Evolutionary conservation across 1,140 invertebrate species (phyloP).

Genomic region (Camponotus vicinus): DNA sequence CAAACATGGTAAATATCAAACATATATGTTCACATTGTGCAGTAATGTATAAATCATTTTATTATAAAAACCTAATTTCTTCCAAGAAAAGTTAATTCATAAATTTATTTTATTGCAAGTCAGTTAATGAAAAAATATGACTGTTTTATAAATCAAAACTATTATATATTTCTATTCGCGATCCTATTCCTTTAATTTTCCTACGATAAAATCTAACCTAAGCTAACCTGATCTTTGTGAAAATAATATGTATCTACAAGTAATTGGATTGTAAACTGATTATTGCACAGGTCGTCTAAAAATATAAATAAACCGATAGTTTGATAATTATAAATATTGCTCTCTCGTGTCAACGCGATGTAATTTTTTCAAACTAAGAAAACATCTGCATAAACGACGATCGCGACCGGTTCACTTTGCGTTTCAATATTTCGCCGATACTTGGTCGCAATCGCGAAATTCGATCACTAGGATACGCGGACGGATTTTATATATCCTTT

Average conservation of each 20-base stretch:
- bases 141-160: neutral
- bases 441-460: conserved; percentile 62
- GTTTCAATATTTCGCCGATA: neutral
- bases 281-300: neutral
- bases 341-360: neutral
- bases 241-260: neutral
- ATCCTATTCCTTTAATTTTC: neutral
- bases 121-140: neutral
- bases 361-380: conserved; percentile 27
- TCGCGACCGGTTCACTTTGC: conserved; percentile 21
- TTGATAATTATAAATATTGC: neutral
- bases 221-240: neutral
- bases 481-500: neutral
- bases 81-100: neutral
- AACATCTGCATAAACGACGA: neutral
- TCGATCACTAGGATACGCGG: conserved; percentile 50
- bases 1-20: conserved; percentile 62
- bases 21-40: neutral
- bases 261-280: conserved; percentile 1
- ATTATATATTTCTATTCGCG: neutral
- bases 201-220: conserved; percentile 59
- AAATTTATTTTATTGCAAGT: neutral
- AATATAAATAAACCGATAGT: neutral
- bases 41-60: neutral
- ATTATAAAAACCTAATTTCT: neutral